Percentiles rank a stretch among this genome's conserved stretches.
Evolutionary conservation across 2,888 invertebrate species (phyloP).

Genomic region (Netelia inedita): DNA sequence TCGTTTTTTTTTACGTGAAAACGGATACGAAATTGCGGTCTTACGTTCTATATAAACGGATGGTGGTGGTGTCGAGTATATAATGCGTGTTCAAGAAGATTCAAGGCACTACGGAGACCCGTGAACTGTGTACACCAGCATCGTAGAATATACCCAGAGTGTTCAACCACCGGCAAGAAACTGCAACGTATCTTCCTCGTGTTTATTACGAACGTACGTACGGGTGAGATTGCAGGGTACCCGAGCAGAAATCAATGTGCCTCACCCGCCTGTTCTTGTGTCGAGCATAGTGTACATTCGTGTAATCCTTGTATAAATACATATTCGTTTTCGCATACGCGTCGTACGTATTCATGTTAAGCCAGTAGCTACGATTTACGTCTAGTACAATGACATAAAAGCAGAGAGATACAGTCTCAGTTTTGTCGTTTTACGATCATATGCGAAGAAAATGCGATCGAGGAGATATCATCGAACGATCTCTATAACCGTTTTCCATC

Average conservation of each 20-base stretch:
- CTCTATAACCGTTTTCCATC: too few species aligned
- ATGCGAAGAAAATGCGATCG: not conserved
- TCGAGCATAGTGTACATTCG: conserved; percentile 1
- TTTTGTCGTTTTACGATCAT: too few species aligned
- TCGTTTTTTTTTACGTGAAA: not conserved
- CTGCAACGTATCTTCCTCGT: conserved; percentile 9
- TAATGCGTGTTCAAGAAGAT: conserved; percentile 2
- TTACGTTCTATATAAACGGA: not conserved
- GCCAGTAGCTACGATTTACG: not conserved
- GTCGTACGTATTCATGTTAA: not conserved
- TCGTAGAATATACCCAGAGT: conserved; percentile 4
- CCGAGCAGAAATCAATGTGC: conserved; percentile 48
- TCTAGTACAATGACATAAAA: too few species aligned
- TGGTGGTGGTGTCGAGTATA: conserved; percentile 5
- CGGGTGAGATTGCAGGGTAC: conserved; percentile 21
- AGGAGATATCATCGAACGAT: not conserved
- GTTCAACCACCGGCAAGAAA: conserved; percentile 27
- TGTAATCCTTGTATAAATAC: not conserved
- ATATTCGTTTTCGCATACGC: not conserved
- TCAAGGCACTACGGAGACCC: conserved; percentile 14
- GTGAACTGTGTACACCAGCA: not conserved
- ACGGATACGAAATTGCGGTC: conserved; percentile 8
- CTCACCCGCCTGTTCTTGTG: not conserved
- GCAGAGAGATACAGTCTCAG: too few species aligned
- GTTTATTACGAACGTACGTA: not conserved